Evolutionary conservation across 2,888 invertebrate species (phyloP), one percentile per base, ranked within the genome.

Genomic region (Psylliodes chrysocephalus): DNA sequence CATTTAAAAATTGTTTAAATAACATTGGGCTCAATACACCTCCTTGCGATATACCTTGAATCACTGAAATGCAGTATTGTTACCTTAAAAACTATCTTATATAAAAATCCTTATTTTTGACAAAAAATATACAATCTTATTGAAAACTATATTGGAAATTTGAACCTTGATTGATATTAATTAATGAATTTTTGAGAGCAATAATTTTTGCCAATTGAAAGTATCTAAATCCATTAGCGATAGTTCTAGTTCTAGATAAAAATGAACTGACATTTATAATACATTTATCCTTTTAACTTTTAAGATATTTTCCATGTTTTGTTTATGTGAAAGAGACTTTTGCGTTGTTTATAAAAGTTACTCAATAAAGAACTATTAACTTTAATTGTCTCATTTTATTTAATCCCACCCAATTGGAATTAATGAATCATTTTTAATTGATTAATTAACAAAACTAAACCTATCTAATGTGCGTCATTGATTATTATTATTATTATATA

Each of bases 361-460:
- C 75, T 72, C 67, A 75, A 75, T 77, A 76, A 75, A 76, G 70
- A 74, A 72, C 73, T 75, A 75, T 77, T 77, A 77, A 76, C 71
- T 74, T 74, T 72, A 76, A 77, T 77, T 75, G 73, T 47, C 66
- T 57, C 71, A 72, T 71, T 72, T 77, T 76, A 76, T 77, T 77
- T 77, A 75, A 77, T 76, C 75, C 73, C 66, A 60, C 66, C 72
- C 75, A 75, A 76, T 77, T 77, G 72, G 67, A 72, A 70, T 68
- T 66, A 68, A 72, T 71, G 70, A 73, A 73, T 73, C 71, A 72
- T 66, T 71, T 69, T 69, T 73, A 72, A 73, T 69, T 67, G 67
- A 71, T 68, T 73, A 71, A 72, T 74, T 72, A 73, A 71, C 67
- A 66, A 72, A 61, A 62, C 38, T 19, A 35, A 49, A 42, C 55